A percentile compares a stretch with the other conserved stretches of the same genome.
Conservation (phyloP, 2,888 invertebrate genomes). For the Drymonia ruficornis region DNA sequence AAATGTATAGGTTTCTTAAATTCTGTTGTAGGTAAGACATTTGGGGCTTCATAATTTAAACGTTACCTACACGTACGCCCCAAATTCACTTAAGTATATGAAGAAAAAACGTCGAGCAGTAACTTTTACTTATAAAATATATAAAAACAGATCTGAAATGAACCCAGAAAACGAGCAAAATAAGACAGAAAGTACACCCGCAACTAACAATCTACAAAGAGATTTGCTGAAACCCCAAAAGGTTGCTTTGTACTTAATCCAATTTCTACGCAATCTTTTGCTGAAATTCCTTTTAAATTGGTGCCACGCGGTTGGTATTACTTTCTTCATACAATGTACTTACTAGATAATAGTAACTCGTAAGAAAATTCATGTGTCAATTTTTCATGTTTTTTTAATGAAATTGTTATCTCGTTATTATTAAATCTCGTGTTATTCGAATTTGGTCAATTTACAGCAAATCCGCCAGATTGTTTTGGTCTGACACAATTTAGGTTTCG, state of each 20-base stretch:
- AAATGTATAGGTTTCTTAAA: constrained; percentile 1
- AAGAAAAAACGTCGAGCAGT: background rate
- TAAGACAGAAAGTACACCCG: constrained; percentile 27
- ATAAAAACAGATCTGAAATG: constrained; percentile 9
- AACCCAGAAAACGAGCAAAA: constrained; percentile 19
- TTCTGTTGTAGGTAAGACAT: background rate
- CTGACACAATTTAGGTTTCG: no score
- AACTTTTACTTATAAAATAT: constrained; percentile 5
- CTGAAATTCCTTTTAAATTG: constrained; percentile 45
- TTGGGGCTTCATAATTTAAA: background rate
- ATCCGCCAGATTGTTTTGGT: no score
- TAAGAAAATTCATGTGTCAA: no score
- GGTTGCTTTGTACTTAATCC: constrained; percentile 61
- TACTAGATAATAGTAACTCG: constrained; percentile 14
- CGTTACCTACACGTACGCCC: background rate
- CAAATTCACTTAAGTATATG: constrained; percentile 2
- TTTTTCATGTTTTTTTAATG: no score
- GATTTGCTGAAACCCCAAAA: constrained; percentile 64
- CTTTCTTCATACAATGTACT: constrained; percentile 35
- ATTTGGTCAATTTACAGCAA: no score
- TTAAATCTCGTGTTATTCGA: no score
- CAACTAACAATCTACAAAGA: constrained; percentile 46
- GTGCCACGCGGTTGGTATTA: constrained; percentile 36
- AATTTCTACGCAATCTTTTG: constrained; percentile 50
- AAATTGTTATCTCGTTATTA: no score